Base-by-base conservation (phyloP, 2,888 invertebrate species). In the Mycogona germanica region DNA sequence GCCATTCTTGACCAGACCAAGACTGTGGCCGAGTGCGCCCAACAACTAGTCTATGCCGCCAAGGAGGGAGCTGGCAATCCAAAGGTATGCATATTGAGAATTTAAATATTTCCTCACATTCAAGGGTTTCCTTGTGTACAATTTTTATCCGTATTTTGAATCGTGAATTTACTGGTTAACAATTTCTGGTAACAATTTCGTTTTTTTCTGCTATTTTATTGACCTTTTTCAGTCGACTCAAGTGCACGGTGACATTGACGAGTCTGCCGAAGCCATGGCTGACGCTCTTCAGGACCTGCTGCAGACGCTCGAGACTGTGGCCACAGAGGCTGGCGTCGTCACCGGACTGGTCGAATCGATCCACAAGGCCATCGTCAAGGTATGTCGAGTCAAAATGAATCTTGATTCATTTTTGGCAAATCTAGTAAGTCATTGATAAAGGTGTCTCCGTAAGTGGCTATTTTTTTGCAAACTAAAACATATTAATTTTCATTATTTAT, bases 11-110 rank as follows among this genome's bases (percentile, higher is more conserved):
- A 95, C 67, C 89, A 93, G 71, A 81, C 89, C 2, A 87, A 96
- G 68, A 95, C 96, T 0, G 92, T 96, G 51, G 79, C 89, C 0
- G 98, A 98, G 73, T 85, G 89, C n/a, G 82, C 87, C 2, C 74
- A 89, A 4, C 87, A 91, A 63, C 74, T 95, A 57, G 77, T 93
- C 46, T 82, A 83, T 60, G 81, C 86, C 0, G 80, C 87, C 1
- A 88, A 89, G 66, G 85, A 89, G 64, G 81, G 87, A 0, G 95
- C 87, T 1, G 97, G 97, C 3, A 97, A 97, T 75, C 87, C 91
- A 0, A 84, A 85, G 70, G 83, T 82, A 58, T 67, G 63, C 51
- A 12, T 48, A 46, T 41, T 7, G n/a, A n/a, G 25, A 23, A 12
- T 32, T 32, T 32, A n/a, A n/a, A 9, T 32, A 12, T 9, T 32